Evolutionary conservation across 35 echinoderm and acorn worm species (phyloP).

Genomic region (Ophiothrix spiculata): DNA sequence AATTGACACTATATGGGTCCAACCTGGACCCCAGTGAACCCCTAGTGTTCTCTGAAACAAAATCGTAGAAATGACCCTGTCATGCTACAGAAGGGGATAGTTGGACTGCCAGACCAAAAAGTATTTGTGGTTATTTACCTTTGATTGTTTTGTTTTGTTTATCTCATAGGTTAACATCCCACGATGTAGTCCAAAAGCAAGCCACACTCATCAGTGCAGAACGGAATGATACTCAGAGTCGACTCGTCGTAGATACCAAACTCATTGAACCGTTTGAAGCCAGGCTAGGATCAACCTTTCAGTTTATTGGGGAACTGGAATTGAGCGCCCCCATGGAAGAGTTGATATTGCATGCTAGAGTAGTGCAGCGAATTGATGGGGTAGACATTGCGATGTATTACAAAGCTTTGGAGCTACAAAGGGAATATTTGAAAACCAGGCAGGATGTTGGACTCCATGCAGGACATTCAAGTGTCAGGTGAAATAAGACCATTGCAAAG

Average conservation of each 20-base stretch:
- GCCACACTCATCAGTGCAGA: background rate
- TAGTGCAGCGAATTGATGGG: slow-evolving; percentile 50
- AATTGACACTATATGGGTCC: too few relatives aligned
- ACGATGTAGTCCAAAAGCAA: background rate
- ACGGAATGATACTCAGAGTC: background rate
- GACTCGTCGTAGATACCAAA: slow-evolving; percentile 17
- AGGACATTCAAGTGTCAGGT: too few relatives aligned
- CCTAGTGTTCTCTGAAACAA: too few relatives aligned
- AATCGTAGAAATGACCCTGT: too few relatives aligned
- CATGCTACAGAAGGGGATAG: too few relatives aligned
- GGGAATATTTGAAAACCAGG: slow-evolving; percentile 20
- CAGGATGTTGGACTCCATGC: background rate
- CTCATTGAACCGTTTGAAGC: slow-evolving; percentile 46
- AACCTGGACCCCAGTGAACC: too few relatives aligned
- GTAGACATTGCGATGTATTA: slow-evolving; percentile 49
- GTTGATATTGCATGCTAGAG: slow-evolving; percentile 8
- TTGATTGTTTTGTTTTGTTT: background rate
- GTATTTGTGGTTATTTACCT: too few relatives aligned
- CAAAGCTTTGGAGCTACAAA: slow-evolving; percentile 47
- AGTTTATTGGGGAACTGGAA: slow-evolving; percentile 56
- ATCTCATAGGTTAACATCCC: background rate
- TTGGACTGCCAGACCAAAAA: too few relatives aligned
- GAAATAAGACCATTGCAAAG: too few relatives aligned
- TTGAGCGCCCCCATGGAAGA: background rate
- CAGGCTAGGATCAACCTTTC: slow-evolving; percentile 36